These are phyloP conservation scores for Molorchus minor DNA, from an alignment of 2,888 invertebrate species.

Conservation along the genomic window DNA sequence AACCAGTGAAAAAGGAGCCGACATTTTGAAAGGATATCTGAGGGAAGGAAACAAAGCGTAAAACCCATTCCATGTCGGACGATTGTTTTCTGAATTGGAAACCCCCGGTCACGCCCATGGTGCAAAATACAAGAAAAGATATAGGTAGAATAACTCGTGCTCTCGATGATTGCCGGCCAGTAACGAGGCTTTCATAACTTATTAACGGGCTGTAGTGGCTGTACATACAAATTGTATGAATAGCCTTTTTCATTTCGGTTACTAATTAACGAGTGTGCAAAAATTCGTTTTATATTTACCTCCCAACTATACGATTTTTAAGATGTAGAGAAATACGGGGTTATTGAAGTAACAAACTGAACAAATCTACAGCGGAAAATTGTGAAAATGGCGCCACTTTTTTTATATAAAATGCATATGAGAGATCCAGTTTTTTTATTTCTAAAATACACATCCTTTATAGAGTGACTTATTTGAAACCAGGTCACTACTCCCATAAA, in stretches of 20 bases:
- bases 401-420: no score
- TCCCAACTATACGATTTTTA: no score
- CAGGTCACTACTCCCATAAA: no score
- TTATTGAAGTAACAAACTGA: no score
- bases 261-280: slow-evolving; percentile 23
- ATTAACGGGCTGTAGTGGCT: no score
- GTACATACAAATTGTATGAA: slow-evolving; percentile 25
- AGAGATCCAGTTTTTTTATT: no score
- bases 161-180: slow-evolving; percentile 22
- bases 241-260: slow-evolving; percentile 18
- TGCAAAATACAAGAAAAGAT: slow-evolving; percentile 1
- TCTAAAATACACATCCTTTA: no score
- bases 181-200: slow-evolving; percentile 27
- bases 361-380: no score
- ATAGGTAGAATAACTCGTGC: slow-evolving; percentile 20
- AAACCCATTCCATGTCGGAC: slow-evolving; percentile 9
- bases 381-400: no score
- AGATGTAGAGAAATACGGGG: no score
- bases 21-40: background rate
- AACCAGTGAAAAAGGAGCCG: background rate
- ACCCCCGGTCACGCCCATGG: slow-evolving; percentile 20
- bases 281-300: no score
- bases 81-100: slow-evolving; percentile 6
- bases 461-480: no score
- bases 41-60: background rate